Percentiles rank a stretch among this genome's conserved stretches.
phyloP scores from a whole-genome alignment of 2,113 vertebrate genomes.

The Pollimyrus isidori region DNA sequence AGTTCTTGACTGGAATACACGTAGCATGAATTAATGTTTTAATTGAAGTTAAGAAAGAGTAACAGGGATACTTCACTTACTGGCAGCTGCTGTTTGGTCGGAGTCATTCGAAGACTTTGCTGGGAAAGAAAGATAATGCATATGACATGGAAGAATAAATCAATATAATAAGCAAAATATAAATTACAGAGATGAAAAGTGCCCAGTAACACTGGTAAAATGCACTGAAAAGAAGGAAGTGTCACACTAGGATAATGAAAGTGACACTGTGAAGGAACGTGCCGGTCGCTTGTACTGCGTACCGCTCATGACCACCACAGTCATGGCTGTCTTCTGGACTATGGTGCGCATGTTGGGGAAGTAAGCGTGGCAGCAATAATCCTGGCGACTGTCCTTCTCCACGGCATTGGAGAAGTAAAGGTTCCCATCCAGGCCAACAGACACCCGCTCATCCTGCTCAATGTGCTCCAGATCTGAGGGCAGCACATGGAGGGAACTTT shows the following conservation, averaged over 20 bases:
- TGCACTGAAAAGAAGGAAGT: neutral
- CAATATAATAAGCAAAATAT: neutral
- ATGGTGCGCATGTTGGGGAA: slow-evolving; percentile 84
- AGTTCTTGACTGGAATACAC: neutral
- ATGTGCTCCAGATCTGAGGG: slow-evolving; percentile 76
- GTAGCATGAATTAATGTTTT: neutral
- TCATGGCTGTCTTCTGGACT: slow-evolving; percentile 89
- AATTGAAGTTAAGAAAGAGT: neutral
- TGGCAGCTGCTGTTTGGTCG: slow-evolving; percentile 54
- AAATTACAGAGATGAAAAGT: neutral
- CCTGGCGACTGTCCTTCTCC: slow-evolving; percentile 78
- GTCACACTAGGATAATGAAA: neutral
- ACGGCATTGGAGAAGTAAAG: slow-evolving; percentile 87
- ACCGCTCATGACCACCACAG: slow-evolving; percentile 78
- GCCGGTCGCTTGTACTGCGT: slow-evolving; percentile 40
- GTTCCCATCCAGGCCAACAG: slow-evolving; percentile 80
- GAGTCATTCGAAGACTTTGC: slow-evolving; percentile 74
- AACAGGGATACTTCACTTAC: slow-evolving; percentile 61
- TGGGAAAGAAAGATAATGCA: slow-evolving; percentile 62
- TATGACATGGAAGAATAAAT: neutral
- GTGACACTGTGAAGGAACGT: neutral
- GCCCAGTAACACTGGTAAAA: neutral
- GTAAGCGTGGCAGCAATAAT: slow-evolving; percentile 89
- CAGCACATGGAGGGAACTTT: neutral
- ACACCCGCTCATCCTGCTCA: slow-evolving; percentile 78